phyloP scores from a whole-genome alignment of 2,797 vertebrate genomes.

The Siniperca obscura region DNA sequence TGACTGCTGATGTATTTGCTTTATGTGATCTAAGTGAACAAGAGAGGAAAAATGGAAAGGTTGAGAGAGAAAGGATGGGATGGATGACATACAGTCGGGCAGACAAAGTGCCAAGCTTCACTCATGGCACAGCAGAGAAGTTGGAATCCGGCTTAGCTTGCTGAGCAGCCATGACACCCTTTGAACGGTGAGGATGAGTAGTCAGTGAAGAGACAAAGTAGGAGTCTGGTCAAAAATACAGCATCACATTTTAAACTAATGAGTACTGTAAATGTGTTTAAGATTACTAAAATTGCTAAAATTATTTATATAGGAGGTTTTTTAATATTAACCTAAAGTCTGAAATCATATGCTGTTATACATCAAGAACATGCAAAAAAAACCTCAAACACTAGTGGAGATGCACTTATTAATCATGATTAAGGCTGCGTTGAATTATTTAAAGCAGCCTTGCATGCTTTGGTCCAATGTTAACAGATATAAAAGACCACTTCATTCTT shows the following conservation, averaged over 20 bases:
- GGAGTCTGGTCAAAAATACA: background rate
- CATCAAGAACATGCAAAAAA: background rate
- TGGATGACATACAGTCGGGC: background rate
- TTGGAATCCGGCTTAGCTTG: constrained; percentile 12
- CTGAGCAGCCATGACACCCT: constrained; percentile 19
- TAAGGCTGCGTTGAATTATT: constrained; percentile 15
- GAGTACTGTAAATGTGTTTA: background rate
- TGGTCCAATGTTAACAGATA: constrained; percentile 7
- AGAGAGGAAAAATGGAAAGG: background rate
- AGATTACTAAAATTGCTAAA: background rate
- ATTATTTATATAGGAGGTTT: background rate
- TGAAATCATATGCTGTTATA: background rate
- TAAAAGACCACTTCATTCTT: constrained; percentile 33
- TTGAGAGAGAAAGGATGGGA: constrained; percentile 1
- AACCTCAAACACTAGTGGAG: background rate
- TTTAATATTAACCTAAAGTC: background rate
- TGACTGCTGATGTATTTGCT: constrained; percentile 1
- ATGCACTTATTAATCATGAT: constrained; percentile 24
- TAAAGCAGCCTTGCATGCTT: constrained; percentile 21
- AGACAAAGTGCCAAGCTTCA: background rate
- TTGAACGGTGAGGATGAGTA: constrained; percentile 2
- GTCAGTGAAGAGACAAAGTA: constrained; percentile 6
- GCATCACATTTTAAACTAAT: background rate
- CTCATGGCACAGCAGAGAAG: constrained; percentile 5
- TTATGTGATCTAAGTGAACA: constrained; percentile 12